Evolutionary conservation across 2,888 invertebrate genomes (phyloP), one percentile per base, ranked within the genome.

Genomic region (Epinotia ramella): DNA sequence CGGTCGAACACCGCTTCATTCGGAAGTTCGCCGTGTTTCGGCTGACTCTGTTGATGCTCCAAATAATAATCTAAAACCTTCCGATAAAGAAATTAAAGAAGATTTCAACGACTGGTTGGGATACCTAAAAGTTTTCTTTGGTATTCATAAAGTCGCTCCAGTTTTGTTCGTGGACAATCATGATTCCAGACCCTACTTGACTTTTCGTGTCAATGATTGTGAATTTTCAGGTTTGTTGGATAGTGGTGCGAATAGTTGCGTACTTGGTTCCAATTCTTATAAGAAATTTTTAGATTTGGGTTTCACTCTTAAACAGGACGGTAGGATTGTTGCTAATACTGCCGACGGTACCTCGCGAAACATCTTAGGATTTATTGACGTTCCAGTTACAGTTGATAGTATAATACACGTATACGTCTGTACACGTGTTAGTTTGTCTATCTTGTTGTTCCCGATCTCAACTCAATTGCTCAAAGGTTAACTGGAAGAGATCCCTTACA

Each of bases 171-270:
- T 71, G 33, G 53, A 71, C 1, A 60, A 70, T n/a, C 16, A 53
- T n/a, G 71, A 71, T 4, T n/a, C 18, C 20, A 44, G 63, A 20
- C 71, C 63, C 1, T 71, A 53, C 33, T 33, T 71, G 16, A 49
- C 28, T 6, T 71, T 71, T 33, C 28, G 28, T 16, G 71, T 71
- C 2, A 16, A 18, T 9, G 33, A 53, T 18, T 2, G 6, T 4
- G 18, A 28, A 7, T 53, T 53, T 53, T 53, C 62, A 2, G 71
- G 71, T 16, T 71, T 71, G 33, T 40, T 71, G 53, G 71, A 71
- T 16, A 71, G 71, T 63, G 71, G 71, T 24, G 71, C 71, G 1
- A 63, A 53, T 16, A 53, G 33, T 16, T 71, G 71, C 49, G 70
- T 71, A 16, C 18, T 71, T 13, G 71, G 70, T 33, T 53, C 53